Base-by-base conservation (phyloP, 2,797 vertebrate genomes). In the Dicrostonyx torquatus region DNA sequence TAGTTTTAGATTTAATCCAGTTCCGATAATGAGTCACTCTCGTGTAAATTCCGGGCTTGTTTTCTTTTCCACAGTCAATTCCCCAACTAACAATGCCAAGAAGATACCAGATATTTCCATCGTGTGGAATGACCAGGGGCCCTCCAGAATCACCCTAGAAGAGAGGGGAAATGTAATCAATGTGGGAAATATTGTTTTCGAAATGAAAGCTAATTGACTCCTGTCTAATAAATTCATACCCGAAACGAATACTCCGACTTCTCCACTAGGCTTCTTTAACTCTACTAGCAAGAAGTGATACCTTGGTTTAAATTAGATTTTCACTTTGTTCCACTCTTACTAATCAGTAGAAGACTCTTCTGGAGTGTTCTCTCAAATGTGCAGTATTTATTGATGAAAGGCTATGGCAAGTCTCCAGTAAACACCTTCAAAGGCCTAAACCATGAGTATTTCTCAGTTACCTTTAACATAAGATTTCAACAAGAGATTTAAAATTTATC, bases 1-100 rank as follows among this genome's bases (percentile, higher is more conserved):
- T 98, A 24, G 97, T 98, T 96, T 98, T 98, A 95, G 97, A 97
- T 96, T 98, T 98, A 96, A 99, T 98, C 98, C 98, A 99, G 80
- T 98, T 96, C 72, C 98, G 97, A 96, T 98, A 99, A 92, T 96
- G 97, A 96, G 98, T 98, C 93, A 98, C 98, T 97, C 97, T 97
- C 89, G 98, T 98, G 75, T 98, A 99, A 90, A 99, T 97, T 96
- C 98, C 98, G 50, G 98, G 98, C 92, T 98, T 98, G 84, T 98
- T 98, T 96, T 98, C 97, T 95, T 98, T 98, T 72, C 97, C 98
- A 97, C 98, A 98, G 93, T 98, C 98, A 0, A 98, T 98, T 91
- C 98, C 98, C 98, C 98, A 98, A 96, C 98, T 98, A 90, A 98
- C 98, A 95, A 98, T 98, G 95, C 98, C 98, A 73, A 98, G 97